Base-by-base conservation (phyloP, 2,113 vertebrate genomes). In the Speoplatyrhinus poulsoni region DNA sequence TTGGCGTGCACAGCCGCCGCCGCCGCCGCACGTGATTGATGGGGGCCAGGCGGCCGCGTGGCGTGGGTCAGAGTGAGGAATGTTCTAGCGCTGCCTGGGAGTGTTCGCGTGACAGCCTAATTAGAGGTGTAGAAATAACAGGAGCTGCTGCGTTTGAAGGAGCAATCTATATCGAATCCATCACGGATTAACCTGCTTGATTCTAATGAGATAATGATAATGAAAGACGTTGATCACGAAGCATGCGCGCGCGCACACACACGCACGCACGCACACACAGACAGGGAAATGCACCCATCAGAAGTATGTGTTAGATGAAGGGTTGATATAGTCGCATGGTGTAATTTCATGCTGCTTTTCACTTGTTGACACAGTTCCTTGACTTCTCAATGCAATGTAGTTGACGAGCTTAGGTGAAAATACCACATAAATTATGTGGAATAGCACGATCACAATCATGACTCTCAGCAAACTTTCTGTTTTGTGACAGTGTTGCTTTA, bases 91-190 rank as follows among this genome's bases (percentile, higher is more conserved):
- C 82, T 84, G 78, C 76, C 56, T 12, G 71, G 64, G 56, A 17
- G 73, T 55, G 64, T 66, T 75, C 82, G 79, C 65, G 48, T 76
- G 77, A 80, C 66, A 76, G 83, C 84, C 79, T 82, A 77, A 86
- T 73, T 82, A 67, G 79, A 65, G 85, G 80, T 82, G 75, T 65
- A 72, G 1, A 78, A 82, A 80, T 81, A 71, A 80, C 65, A 78
- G 73, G 57, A 49, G 73, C 66, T 73, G 76, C 77, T 46, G 75
- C 77, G 49, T 47, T 67, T 75, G 47, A 67, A 74, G 60, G 80
- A 85, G 72, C 77, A 69, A 13, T 41, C 36, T 41, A 41, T 41
- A 41, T 41, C 36, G 36, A 41, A 41, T 41, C 36, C 7, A 70
- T 71, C 56, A 6, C 76, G 76, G 87, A 89, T 89, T 84, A 85